Evolutionary conservation across 2,888 invertebrate genomes (phyloP), one percentile per base, ranked within the genome.

Genomic region (Hetaerina titia): DNA sequence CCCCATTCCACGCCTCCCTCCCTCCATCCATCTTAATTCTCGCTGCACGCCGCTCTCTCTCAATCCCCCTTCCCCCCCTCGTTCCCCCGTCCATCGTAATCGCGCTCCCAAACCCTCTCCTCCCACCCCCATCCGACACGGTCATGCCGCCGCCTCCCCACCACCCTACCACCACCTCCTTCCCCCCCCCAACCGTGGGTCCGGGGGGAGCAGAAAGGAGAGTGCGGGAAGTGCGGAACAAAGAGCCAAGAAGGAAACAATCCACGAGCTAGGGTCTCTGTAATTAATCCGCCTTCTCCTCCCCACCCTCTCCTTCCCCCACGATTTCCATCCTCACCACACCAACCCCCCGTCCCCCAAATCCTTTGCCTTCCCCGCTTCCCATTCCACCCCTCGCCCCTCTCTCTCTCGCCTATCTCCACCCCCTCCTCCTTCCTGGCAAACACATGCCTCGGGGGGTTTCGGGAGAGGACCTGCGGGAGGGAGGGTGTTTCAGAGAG

Each of bases 181-280:
- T 45, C 45, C 45, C 45, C 45, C 45, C n/a, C n/a, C n/a, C n/a
- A n/a, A n/a, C n/a, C 15, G 31, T 8, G 31, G 31, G 31, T 81
- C 13, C 11, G 22, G 31, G 81, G 2, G 81, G 81, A 2, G 31
- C 45, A 45, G 45, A 45, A 45, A 31, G 31, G 13, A 31, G 81
- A 81, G 11, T 22, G 69, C 81, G 31, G 90, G 92, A 92, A 74
- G 92, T 69, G 92, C 56, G 69, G 92, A 92, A 92, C 92, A 92
- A 92, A 92, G 90, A 90, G 64, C 90, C 90, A 90, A 90, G 92
- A 92, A 92, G 92, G 92, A 92, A 92, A 92, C 92, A 92, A 92
- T 92, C 92, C 92, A 92, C 56, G 69, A 69, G 64, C 45, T 64
- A 90, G 74, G 74, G 92, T 15, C 74, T 25, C 92, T 92, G 92